These are phyloP conservation scores for Lasiommata megera DNA, from an alignment of 2,888 invertebrate genomes.

Conservation along the genomic window DNA sequence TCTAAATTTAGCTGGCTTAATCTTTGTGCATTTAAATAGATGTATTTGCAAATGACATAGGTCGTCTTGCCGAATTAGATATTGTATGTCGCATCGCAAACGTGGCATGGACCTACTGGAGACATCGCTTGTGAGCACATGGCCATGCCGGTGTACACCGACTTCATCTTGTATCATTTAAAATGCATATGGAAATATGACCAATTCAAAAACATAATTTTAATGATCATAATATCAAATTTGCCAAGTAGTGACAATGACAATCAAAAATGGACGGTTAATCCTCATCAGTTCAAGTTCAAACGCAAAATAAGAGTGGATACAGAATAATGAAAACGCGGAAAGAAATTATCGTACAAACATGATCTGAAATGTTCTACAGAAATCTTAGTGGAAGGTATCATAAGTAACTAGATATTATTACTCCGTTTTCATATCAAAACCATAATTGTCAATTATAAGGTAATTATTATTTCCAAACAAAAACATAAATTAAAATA, in stretches of 20 bases:
- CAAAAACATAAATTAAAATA: background rate
- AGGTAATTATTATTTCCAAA: background rate
- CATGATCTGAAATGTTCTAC: too few species aligned
- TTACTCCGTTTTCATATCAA: background rate
- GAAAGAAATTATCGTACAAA: background rate
- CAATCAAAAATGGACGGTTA: conserved; percentile 2
- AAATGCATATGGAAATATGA: background rate
- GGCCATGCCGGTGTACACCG: conserved; percentile 43
- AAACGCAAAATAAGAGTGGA: background rate
- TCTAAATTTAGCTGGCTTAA: conserved; percentile 59
- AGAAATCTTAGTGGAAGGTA: background rate
- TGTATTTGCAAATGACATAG: conserved; percentile 51
- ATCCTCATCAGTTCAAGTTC: background rate
- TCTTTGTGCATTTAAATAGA: conserved; percentile 51
- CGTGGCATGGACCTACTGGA: conserved; percentile 41
- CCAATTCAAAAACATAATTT: background rate
- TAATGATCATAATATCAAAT: background rate
- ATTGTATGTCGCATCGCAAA: conserved; percentile 48
- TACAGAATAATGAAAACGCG: too few species aligned
- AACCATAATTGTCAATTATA: background rate
- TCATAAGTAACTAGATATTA: background rate
- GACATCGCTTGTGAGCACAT: conserved; percentile 46
- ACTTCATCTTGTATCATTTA: conserved; percentile 57
- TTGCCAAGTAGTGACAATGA: conserved; percentile 10
- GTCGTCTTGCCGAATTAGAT: conserved; percentile 57